A percentile compares a stretch with the other conserved stretches of the same genome.
Evolutionary conservation across 2,113 vertebrate species (phyloP).

Genomic region (Anhinga rufa): DNA sequence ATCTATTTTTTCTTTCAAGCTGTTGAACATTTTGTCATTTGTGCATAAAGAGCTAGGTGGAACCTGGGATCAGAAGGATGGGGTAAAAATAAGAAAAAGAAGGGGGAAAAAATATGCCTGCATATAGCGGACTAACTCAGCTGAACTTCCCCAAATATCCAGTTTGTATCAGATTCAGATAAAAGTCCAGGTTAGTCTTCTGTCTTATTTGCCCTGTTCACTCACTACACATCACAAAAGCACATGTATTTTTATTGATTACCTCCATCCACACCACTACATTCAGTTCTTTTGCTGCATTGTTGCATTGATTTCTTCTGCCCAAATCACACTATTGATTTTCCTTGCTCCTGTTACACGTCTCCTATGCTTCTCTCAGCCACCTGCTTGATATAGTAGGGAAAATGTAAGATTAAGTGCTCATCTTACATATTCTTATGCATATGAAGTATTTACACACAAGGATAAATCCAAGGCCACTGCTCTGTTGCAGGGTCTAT

Average conservation of each 20-base stretch:
- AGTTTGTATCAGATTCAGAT: neutral
- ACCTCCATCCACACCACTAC: neutral
- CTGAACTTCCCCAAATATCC: neutral
- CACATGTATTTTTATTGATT: constrained; percentile 1
- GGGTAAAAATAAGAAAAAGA: fast-evolving
- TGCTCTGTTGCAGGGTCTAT: neutral
- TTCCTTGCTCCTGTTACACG: neutral
- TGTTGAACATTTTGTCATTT: neutral
- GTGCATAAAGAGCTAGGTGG: neutral
- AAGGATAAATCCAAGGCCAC: neutral
- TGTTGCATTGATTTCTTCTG: constrained; percentile 43
- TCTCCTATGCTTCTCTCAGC: neutral
- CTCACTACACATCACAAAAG: neutral
- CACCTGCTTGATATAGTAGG: neutral
- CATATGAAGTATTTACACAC: neutral
- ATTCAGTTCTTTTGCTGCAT: neutral
- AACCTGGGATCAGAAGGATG: neutral
- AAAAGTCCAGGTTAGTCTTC: neutral
- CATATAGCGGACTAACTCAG: neutral
- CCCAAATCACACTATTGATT: constrained; percentile 20
- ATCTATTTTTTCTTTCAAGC: neutral
- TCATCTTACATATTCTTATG: neutral
- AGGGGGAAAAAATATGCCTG: neutral
- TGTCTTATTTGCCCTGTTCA: neutral
- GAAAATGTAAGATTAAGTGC: neutral